These are phyloP conservation scores for Falco novaeseelandiae DNA, from an alignment of 2,797 vertebrate species.

Conservation along the genomic window DNA sequence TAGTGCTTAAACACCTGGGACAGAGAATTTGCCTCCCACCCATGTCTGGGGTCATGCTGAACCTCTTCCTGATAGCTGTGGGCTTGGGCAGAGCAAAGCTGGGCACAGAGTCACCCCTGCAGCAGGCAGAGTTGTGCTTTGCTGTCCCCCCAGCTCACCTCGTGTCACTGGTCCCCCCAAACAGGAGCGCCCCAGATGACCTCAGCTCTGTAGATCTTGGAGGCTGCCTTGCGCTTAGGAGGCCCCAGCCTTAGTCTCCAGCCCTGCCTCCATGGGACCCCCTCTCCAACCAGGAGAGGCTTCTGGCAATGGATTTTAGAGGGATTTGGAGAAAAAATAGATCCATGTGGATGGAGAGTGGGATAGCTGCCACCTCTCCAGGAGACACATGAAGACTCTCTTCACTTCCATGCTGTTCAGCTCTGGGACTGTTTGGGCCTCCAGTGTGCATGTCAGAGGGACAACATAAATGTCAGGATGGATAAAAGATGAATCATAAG, in stretches of 20 bases:
- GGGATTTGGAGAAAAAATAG: neutral
- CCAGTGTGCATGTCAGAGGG: neutral
- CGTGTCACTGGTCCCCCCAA: neutral
- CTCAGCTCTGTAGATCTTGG: neutral
- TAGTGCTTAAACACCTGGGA: neutral
- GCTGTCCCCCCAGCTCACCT: neutral
- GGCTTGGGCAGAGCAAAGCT: neutral
- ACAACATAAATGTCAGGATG: neutral
- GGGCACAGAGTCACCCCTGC: neutral
- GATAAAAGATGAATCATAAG: neutral
- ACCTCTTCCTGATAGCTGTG: neutral
- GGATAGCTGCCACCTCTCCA: neutral
- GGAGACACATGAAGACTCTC: neutral
- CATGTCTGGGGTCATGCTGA: accelerated
- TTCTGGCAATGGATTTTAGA: neutral
- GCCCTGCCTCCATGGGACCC: neutral
- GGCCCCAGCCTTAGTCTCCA: neutral
- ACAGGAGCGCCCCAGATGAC: accelerated
- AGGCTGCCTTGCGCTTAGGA: neutral
- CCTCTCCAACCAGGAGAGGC: neutral
- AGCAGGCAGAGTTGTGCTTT: neutral
- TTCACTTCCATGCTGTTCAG: neutral
- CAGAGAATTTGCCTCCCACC: neutral
- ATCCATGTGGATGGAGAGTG: neutral
- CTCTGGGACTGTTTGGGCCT: neutral